phyloP scores from a whole-genome alignment of 2,888 invertebrate genomes.

The Pachliopta kotzebuea region DNA sequence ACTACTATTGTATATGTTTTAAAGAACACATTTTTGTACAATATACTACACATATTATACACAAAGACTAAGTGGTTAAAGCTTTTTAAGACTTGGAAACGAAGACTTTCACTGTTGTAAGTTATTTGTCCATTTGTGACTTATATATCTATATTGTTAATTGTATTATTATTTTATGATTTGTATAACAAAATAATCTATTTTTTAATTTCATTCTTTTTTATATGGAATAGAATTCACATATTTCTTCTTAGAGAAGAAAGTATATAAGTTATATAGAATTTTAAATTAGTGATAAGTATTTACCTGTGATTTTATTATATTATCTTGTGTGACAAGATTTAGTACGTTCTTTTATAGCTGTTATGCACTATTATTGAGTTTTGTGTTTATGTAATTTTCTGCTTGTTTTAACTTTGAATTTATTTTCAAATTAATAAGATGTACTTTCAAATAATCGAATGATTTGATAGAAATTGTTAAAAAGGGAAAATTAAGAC shows the following conservation, averaged over 20 bases:
- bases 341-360: conserved; percentile 41
- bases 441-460: not conserved
- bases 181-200: conserved; percentile 12
- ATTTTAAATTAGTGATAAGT: conserved; percentile 62
- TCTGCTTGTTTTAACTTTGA: not conserved
- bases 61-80: not conserved
- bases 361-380: conserved; percentile 44
- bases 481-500: not conserved
- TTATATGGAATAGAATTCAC: conserved; percentile 32
- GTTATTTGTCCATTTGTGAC: conserved; percentile 11
- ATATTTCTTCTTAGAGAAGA: conserved; percentile 38
- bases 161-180: conserved; percentile 11
- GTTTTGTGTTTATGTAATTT: conserved; percentile 18
- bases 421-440: not conserved
- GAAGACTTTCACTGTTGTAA: conserved; percentile 17
- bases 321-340: conserved; percentile 74
- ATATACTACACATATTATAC: not conserved
- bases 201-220: conserved; percentile 25
- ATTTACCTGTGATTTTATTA: conserved; percentile 75
- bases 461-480: not conserved
- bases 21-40: not conserved
- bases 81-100: conserved; percentile 1
- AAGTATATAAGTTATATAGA: conserved; percentile 31
- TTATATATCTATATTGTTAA: conserved; percentile 18
- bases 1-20: not conserved